Evolutionary conservation across 2,797 vertebrate genomes (phyloP).

Genomic region (Tiaroga cobitis): DNA sequence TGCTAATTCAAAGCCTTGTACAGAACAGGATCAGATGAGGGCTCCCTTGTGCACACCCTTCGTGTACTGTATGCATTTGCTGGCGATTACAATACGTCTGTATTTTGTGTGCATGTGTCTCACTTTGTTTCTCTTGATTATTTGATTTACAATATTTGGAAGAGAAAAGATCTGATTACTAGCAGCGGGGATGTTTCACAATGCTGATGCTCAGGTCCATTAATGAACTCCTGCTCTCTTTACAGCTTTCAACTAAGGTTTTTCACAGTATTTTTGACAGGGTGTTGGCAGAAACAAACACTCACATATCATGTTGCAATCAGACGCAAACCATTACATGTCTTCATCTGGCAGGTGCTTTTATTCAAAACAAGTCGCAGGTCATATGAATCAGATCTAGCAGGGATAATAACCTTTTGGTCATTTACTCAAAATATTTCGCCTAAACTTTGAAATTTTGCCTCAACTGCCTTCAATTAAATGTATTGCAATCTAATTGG

Average conservation of each 20-base stretch:
- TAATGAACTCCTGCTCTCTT: conserved; percentile 31
- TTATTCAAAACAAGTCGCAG: conserved; percentile 2
- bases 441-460: neutral
- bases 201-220: neutral
- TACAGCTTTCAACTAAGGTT: conserved; percentile 14
- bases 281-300: conserved; percentile 21
- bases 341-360: conserved; percentile 5
- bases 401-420: neutral
- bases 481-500: neutral
- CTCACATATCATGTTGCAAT: conserved; percentile 11
- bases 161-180: conserved; percentile 4
- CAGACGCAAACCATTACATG: neutral
- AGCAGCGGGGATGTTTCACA: conserved; percentile 28
- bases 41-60: conserved; percentile 14
- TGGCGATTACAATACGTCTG: neutral
- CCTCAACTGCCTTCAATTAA: neutral
- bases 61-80: conserved; percentile 13
- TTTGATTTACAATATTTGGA: conserved; percentile 27
- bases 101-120: neutral
- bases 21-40: conserved; percentile 36
- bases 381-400: neutral
- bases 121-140: conserved; percentile 18
- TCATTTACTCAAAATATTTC: neutral
- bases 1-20: conserved; percentile 52
- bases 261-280: conserved; percentile 20